Conservation (phyloP, 2,888 invertebrate genomes). For the Drosophila setosimentum region DNA sequence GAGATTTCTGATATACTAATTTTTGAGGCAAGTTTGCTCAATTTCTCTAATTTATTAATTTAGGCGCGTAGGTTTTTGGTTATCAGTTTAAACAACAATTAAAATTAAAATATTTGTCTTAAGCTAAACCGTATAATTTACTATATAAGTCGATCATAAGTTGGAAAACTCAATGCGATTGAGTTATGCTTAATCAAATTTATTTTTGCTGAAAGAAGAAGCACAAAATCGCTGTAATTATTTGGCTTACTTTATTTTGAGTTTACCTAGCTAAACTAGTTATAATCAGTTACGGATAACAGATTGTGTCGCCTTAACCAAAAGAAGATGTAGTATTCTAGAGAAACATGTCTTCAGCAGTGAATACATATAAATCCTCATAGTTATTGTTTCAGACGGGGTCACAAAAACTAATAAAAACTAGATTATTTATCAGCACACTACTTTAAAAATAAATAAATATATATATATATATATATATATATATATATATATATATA, state of each 20-base stretch:
- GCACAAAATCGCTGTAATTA: background rate
- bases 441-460: background rate
- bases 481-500: background rate
- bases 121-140: background rate
- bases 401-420: background rate
- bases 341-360: background rate
- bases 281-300: background rate
- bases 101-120: background rate
- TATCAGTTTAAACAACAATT: background rate
- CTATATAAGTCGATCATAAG: constrained; percentile 5
- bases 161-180: constrained; percentile 28
- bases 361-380: too few relatives aligned
- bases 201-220: background rate
- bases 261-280: background rate
- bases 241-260: background rate
- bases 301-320: background rate
- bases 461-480: too few relatives aligned
- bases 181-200: constrained; percentile 17
- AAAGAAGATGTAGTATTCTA: background rate
- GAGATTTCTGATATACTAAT: background rate
- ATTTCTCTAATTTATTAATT: background rate
- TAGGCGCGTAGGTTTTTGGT: background rate
- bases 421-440: background rate
- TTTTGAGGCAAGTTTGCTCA: background rate
- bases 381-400: background rate